Conservation (phyloP, 2,888 invertebrate species). For the Labia minor region DNA sequence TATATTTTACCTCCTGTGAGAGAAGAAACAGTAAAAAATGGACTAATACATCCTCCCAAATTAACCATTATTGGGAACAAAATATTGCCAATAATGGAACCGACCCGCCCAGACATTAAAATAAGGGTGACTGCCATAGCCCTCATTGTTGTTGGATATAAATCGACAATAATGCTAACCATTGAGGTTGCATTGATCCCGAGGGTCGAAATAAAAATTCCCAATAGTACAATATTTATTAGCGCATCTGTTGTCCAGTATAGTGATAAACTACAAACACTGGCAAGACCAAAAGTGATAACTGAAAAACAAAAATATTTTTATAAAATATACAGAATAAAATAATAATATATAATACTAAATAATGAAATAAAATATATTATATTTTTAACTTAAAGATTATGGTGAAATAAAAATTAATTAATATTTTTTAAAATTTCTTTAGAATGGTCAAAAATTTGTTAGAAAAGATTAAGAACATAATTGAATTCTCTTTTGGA, state of each 20-base stretch:
- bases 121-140: slow-evolving; percentile 50
- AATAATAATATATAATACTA: too few species aligned
- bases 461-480: too few species aligned
- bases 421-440: too few species aligned
- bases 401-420: too few species aligned
- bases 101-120: slow-evolving; percentile 47
- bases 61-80: slow-evolving; percentile 48
- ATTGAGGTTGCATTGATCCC: slow-evolving; percentile 48
- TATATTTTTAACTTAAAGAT: too few species aligned
- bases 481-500: too few species aligned
- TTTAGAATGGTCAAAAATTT: too few species aligned
- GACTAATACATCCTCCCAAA: background rate
- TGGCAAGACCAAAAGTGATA: slow-evolving; percentile 37
- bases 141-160: slow-evolving; percentile 49
- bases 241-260: slow-evolving; percentile 45
- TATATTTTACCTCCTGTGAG: background rate
- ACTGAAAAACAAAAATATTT: background rate
- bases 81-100: slow-evolving; percentile 49
- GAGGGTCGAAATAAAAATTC: slow-evolving; percentile 47
- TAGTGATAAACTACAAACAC: slow-evolving; percentile 40
- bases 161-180: slow-evolving; percentile 48
- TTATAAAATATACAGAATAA: background rate
- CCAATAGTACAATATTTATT: slow-evolving; percentile 45
- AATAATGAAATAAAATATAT: too few species aligned
- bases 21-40: background rate